Conservation (phyloP, 2,888 invertebrate genomes). For the Uloborus plumipes region DNA sequence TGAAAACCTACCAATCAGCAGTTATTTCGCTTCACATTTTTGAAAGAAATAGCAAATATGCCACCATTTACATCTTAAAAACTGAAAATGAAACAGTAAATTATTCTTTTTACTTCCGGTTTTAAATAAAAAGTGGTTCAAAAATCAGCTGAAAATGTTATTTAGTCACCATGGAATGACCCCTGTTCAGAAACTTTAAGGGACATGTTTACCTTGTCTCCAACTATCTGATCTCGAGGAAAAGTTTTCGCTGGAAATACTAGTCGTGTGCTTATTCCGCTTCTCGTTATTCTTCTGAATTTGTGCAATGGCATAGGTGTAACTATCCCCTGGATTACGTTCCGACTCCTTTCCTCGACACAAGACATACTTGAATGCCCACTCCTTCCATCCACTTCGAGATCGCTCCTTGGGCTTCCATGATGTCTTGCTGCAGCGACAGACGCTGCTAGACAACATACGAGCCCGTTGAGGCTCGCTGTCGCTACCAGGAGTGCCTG, state of each 20-base stretch:
- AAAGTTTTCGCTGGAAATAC: constrained; percentile 84
- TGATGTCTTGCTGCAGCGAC: constrained; percentile 36
- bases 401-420: constrained; percentile 29
- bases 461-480: constrained; percentile 78
- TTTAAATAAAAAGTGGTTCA: no score
- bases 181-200: no score
- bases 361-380: constrained; percentile 55
- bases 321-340: constrained; percentile 74
- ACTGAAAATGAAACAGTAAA: no score
- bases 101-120: no score
- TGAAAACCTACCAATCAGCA: no score
- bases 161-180: no score
- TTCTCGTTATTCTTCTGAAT: constrained; percentile 77
- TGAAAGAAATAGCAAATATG: no score
- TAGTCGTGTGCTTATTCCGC: constrained; percentile 78
- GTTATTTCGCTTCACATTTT: no score
- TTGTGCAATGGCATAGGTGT: constrained; percentile 82
- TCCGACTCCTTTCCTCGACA: constrained; percentile 45
- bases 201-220: constrained; percentile 72
- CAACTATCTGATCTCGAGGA: constrained; percentile 90
- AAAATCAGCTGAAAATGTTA: no score
- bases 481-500: constrained; percentile 37
- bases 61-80: no score
- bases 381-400: constrained; percentile 46
- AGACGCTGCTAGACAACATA: constrained; percentile 31